A percentile compares a stretch with the other conserved stretches of the same genome.
phyloP scores from a whole-genome alignment of 2,797 vertebrate species.

The Diceros bicornis region DNA sequence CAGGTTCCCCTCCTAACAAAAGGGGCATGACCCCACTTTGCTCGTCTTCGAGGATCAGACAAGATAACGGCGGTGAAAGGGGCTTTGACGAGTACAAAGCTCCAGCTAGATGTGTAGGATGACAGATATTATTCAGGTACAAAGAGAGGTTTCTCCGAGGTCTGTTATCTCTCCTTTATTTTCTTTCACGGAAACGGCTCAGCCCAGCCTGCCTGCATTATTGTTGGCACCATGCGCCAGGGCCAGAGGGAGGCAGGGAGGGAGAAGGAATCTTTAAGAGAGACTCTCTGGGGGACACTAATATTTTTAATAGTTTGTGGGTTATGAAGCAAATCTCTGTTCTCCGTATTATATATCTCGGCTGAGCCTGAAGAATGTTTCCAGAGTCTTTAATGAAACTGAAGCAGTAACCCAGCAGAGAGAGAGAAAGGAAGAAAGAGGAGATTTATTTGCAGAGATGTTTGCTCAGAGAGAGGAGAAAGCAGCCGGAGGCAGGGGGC shows the following conservation, averaged over 20 bases:
- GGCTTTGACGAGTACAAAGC: conserved; percentile 75
- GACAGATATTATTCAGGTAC: conserved; percentile 73
- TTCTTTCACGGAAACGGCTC: conserved; percentile 87
- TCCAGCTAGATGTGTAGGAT: conserved; percentile 54
- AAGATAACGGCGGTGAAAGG: conserved; percentile 79
- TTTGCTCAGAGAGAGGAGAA: conserved; percentile 88
- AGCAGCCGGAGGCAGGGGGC: conserved; percentile 69
- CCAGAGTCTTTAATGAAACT: conserved; percentile 91
- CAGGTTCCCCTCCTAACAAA: conserved; percentile 74
- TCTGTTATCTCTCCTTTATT: conserved; percentile 89
- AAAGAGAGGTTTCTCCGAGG: conserved; percentile 85
- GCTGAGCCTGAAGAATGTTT: conserved; percentile 89
- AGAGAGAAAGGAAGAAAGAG: conserved; percentile 88
- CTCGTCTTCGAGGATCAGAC: conserved; percentile 71
- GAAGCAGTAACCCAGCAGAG: conserved; percentile 88
- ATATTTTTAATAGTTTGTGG: conserved; percentile 92
- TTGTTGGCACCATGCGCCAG: conserved; percentile 87
- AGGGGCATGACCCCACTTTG: conserved; percentile 73
- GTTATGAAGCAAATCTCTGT: conserved; percentile 92
- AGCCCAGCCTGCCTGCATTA: conserved; percentile 89
- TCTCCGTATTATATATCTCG: conserved; percentile 91
- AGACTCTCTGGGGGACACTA: conserved; percentile 89
- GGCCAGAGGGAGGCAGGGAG: conserved; percentile 86
- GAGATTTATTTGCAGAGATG: conserved; percentile 86
- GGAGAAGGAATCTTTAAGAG: conserved; percentile 91